A percentile compares a stretch with the other conserved stretches of the same genome.
phyloP scores from a whole-genome alignment of 2,113 vertebrate species.

The Crotophaga sulcirostris region DNA sequence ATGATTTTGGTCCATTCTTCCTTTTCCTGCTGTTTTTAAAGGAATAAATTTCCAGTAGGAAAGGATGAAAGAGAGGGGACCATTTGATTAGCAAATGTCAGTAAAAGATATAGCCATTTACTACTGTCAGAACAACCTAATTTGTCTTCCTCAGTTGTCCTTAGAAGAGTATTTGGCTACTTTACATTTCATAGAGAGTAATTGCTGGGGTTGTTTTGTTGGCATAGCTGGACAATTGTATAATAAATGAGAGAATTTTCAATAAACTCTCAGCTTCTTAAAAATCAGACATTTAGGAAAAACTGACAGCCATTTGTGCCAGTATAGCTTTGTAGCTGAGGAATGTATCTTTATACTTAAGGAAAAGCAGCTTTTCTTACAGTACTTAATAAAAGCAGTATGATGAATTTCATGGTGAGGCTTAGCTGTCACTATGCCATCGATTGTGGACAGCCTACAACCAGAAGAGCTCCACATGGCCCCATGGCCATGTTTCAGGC shows the following conservation, averaged over 20 bases:
- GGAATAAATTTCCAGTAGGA: not conserved
- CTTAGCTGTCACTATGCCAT: not conserved
- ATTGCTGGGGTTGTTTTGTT: not conserved
- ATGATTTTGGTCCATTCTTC: conserved; percentile 5
- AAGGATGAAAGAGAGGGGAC: not conserved
- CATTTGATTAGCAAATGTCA: not conserved
- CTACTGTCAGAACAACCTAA: not conserved
- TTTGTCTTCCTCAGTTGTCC: not conserved
- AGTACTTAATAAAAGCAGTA: not conserved
- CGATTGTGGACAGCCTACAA: not conserved
- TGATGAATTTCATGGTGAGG: not conserved
- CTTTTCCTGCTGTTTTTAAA: conserved; percentile 1
- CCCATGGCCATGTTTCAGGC: not conserved
- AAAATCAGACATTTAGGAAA: not conserved
- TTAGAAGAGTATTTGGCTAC: not conserved
- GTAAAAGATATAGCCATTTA: not conserved
- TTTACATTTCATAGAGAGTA: not conserved
- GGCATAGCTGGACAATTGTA: not conserved
- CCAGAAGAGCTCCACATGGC: not conserved
- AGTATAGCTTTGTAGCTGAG: not conserved
- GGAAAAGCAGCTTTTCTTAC: not conserved
- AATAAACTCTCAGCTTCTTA: not conserved
- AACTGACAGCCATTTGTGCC: not conserved
- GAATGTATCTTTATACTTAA: not conserved
- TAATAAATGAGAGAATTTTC: not conserved